phyloP scores from a whole-genome alignment of 2,113 vertebrate genomes.

The Strix aluco region DNA sequence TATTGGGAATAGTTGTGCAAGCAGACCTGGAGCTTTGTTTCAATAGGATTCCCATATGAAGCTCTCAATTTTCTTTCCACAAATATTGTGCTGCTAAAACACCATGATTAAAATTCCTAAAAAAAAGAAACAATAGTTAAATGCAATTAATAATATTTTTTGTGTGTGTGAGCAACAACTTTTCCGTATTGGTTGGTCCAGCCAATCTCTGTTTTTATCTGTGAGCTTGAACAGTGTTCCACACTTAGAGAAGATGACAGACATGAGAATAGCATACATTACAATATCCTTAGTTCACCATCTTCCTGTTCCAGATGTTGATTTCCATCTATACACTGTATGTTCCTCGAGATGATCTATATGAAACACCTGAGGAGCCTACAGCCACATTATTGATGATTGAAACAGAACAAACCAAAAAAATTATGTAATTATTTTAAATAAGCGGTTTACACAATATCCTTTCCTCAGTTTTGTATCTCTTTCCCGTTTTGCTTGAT shows the following conservation, averaged over 20 bases:
- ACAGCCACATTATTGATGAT: neutral
- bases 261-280: neutral
- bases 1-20: neutral
- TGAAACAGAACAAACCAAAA: neutral
- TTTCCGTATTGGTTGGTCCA: neutral
- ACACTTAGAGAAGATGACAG: neutral
- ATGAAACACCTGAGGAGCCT: neutral
- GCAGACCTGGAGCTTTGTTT: neutral
- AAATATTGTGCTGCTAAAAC: neutral
- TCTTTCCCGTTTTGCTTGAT: neutral
- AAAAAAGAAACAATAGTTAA: neutral
- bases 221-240: neutral
- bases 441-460: neutral
- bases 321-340: neutral
- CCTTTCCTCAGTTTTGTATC: neutral
- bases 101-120: neutral
- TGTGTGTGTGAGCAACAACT: neutral
- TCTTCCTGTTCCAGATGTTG: neutral
- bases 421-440: neutral
- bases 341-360: neutral
- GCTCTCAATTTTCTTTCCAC: neutral
- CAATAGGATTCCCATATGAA: neutral
- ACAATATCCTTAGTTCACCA: neutral
- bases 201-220: neutral
- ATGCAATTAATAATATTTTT: neutral